Conservation (phyloP, 2,113 vertebrate genomes). For the Psilopogon haemacephalus region DNA sequence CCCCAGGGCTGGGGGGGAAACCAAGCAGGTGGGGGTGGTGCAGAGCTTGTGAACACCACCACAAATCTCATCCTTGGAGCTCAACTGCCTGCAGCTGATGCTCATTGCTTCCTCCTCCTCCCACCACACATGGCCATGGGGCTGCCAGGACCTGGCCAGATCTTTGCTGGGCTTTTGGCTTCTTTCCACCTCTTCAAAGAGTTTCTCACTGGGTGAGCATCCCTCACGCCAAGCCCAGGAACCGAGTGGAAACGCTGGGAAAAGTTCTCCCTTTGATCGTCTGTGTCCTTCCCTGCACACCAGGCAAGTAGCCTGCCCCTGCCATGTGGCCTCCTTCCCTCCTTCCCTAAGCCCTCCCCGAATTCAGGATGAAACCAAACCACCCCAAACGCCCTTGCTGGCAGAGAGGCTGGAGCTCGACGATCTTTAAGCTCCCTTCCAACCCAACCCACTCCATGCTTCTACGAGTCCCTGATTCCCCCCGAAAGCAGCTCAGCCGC, state of each 20-base stretch:
- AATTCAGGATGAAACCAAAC: neutral
- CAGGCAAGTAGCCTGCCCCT: neutral
- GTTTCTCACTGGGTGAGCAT: neutral
- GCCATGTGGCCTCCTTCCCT: neutral
- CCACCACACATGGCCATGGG: rapidly evolving
- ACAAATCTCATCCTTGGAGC: neutral
- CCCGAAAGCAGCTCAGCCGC: neutral
- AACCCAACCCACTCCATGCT: no score
- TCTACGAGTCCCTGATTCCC: neutral
- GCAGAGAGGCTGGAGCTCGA: neutral
- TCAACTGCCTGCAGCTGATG: neutral
- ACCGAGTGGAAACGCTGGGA: neutral
- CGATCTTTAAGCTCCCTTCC: no score
- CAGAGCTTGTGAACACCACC: neutral
- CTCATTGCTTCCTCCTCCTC: neutral
- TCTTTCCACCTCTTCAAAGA: neutral
- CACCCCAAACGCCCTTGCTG: neutral
- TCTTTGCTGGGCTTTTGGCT: neutral
- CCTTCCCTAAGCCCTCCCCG: neutral
- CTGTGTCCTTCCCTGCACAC: neutral
- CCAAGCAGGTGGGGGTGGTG: neutral
- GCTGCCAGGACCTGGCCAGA: neutral
- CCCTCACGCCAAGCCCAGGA: neutral
- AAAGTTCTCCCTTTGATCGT: neutral
- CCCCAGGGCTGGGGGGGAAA: rapidly evolving